These are phyloP conservation scores for Heliconius sara DNA, from an alignment of 2,888 invertebrate genomes.

Conservation along the genomic window DNA sequence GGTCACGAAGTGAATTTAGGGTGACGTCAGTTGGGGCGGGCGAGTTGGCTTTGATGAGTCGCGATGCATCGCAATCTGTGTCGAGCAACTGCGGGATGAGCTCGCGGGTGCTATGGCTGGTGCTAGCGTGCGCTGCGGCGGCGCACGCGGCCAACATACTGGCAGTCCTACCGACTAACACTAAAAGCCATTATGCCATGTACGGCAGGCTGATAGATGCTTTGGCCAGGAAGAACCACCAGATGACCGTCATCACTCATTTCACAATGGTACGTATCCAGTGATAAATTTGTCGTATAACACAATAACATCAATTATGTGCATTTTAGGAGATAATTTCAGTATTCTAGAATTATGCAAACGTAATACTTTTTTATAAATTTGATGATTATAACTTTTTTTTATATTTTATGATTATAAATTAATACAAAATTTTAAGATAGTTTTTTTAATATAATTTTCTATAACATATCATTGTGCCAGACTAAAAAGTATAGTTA, in stretches of 20 bases:
- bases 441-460: too few species aligned
- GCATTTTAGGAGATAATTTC: background rate
- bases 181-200: conserved; percentile 82
- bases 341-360: too few species aligned
- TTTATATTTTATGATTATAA: too few species aligned
- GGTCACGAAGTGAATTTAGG: conserved; percentile 26
- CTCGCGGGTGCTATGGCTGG: conserved; percentile 67
- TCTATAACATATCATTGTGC: too few species aligned
- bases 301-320: background rate
- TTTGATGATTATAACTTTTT: too few species aligned
- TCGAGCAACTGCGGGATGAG: conserved; percentile 72
- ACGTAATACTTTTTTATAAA: too few species aligned
- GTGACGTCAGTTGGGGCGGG: conserved; percentile 38
- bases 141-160: conserved; percentile 71
- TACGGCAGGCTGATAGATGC: conserved; percentile 77
- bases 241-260: conserved; percentile 78
- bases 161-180: conserved; percentile 79
- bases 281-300: background rate
- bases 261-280: conserved; percentile 75
- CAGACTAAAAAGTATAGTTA: too few species aligned
- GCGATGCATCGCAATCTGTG: conserved; percentile 55
- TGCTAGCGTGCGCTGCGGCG: conserved; percentile 58
- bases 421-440: too few species aligned
- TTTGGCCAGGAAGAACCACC: conserved; percentile 71
- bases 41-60: conserved; percentile 18